A percentile compares a stretch with the other conserved stretches of the same genome.
These are phyloP conservation scores for Bembecia ichneumoniformis DNA, from an alignment of 2,888 invertebrate species.

Conservation along the genomic window DNA sequence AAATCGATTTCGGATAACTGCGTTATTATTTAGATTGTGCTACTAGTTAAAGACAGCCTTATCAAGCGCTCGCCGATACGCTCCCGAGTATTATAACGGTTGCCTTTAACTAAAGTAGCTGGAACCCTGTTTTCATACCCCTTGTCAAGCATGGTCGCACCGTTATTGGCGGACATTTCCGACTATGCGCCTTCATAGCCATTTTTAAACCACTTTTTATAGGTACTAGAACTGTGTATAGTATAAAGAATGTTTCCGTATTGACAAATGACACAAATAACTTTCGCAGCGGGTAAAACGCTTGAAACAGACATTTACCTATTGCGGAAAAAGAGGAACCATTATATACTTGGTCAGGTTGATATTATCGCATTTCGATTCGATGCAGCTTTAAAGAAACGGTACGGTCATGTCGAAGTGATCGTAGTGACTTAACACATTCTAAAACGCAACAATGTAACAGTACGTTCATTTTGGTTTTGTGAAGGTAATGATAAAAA, in stretches of 20 bases:
- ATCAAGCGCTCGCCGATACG: background rate
- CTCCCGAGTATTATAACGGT: background rate
- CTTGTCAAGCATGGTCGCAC: slow-evolving; percentile 14
- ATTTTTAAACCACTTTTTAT: slow-evolving; percentile 5
- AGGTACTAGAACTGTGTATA: background rate
- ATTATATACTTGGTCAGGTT: too few relatives aligned
- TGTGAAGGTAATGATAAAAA: slow-evolving; percentile 2
- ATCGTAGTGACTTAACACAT: background rate
- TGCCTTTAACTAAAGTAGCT: background rate
- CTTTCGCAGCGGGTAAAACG: too few relatives aligned
- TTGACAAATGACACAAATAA: too few relatives aligned
- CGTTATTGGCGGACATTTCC: slow-evolving; percentile 50
- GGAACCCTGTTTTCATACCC: slow-evolving; percentile 30
- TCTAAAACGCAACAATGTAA: background rate
- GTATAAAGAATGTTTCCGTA: background rate
- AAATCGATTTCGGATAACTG: too few relatives aligned
- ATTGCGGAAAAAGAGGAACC: too few relatives aligned
- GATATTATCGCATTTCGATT: too few relatives aligned
- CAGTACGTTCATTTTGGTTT: slow-evolving; percentile 1
- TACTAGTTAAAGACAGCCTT: too few relatives aligned
- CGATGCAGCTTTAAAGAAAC: too few relatives aligned
- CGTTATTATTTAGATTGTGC: too few relatives aligned
- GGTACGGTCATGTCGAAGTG: background rate
- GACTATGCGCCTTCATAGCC: slow-evolving; percentile 23
- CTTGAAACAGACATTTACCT: too few relatives aligned